phyloP scores from a whole-genome alignment of 2,113 vertebrate genomes.

The Colinus virginianus region DNA sequence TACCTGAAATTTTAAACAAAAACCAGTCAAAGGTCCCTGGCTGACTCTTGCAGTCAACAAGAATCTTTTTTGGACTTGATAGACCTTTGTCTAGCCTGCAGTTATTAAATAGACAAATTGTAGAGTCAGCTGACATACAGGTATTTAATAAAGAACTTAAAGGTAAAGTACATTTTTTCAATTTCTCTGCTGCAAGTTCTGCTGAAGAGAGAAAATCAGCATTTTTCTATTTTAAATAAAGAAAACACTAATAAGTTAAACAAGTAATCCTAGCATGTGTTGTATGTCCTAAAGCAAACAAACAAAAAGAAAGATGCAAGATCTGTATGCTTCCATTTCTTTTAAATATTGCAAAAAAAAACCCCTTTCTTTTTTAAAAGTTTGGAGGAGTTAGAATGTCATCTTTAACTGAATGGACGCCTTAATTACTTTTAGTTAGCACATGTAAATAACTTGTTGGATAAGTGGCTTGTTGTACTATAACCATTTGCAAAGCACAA shows the following conservation, averaged over 20 bases:
- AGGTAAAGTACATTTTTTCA: neutral
- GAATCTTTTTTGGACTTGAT: neutral
- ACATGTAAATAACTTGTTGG: neutral
- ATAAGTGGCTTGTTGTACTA: neutral
- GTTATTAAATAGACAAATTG: neutral
- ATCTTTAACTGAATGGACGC: neutral
- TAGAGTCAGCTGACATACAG: neutral
- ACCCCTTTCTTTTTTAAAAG: neutral
- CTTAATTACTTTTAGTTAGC: neutral
- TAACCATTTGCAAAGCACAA: neutral
- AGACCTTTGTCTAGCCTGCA: neutral
- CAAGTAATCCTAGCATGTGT: neutral
- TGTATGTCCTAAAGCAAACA: neutral
- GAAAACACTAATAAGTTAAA: neutral
- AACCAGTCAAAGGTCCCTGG: neutral
- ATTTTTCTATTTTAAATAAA: neutral
- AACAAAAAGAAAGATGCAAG: neutral
- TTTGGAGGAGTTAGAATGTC: neutral
- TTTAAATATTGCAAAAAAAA: neutral
- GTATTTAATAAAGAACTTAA: neutral
- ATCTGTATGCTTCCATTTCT: neutral
- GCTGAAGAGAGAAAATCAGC: neutral
- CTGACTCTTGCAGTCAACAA: neutral
- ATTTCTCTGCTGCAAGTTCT: neutral
- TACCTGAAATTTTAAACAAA: constrained; percentile 73